These are phyloP conservation scores for Sebastes cheni DNA, from an alignment of 2,797 vertebrate genomes.

Conservation along the genomic window DNA sequence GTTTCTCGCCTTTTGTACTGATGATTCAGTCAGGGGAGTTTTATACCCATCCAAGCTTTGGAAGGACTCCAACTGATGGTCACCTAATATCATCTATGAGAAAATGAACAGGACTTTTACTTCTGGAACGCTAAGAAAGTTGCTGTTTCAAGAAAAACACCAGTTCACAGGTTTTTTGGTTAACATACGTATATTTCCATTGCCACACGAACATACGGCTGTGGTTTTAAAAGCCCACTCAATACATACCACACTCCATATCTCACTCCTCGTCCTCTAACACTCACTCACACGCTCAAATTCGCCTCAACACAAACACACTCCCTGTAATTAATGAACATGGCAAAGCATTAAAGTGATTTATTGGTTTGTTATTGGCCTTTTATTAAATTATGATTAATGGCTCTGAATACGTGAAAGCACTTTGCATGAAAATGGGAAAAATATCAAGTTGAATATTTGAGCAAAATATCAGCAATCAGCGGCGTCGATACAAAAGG, in stretches of 20 bases:
- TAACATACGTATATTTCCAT: neutral
- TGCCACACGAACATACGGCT: neutral
- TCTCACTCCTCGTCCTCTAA: constrained; percentile 12
- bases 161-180: neutral
- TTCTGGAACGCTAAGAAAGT: neutral
- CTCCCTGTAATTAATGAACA: constrained; percentile 37
- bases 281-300: constrained; percentile 22
- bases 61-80: neutral
- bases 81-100: neutral
- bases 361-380: constrained; percentile 48
- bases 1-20: neutral
- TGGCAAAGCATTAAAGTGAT: constrained; percentile 34
- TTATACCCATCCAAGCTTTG: neutral
- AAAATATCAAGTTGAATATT: constrained; percentile 20
- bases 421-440: constrained; percentile 39
- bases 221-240: neutral
- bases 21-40: neutral
- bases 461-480: neutral
- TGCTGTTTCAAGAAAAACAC: neutral
- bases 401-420: constrained; percentile 29
- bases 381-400: constrained; percentile 63
- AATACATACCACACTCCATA: neutral
- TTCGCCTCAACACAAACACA: constrained; percentile 20
- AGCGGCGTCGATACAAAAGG: neutral
- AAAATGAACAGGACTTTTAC: neutral